Percentiles rank a stretch among this genome's conserved stretches.
Conservation (phyloP, 2,797 vertebrate genomes). For the Cynopterus sphinx region DNA sequence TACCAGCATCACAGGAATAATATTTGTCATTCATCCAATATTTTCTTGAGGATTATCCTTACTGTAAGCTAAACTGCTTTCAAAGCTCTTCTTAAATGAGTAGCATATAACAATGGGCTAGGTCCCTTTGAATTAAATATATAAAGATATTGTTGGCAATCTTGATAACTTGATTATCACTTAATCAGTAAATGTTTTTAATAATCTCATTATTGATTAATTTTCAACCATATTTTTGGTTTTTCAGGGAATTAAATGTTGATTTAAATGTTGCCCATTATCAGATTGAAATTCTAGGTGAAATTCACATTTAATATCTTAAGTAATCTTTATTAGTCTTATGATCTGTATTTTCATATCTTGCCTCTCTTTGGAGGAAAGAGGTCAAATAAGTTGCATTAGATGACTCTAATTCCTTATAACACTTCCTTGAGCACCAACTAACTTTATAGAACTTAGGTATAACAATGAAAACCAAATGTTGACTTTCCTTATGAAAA, state of each 20-base stretch:
- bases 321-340: neutral
- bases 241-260: neutral
- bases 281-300: neutral
- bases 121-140: neutral
- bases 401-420: neutral
- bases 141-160: neutral
- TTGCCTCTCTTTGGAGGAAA: neutral
- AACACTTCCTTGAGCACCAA: neutral
- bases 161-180: neutral
- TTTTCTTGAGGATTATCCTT: neutral
- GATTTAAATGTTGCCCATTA: neutral
- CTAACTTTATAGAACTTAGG: neutral
- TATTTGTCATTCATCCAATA: neutral
- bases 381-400: neutral
- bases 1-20: neutral
- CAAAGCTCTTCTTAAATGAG: neutral
- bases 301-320: neutral
- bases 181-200: neutral
- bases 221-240: neutral
- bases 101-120: neutral
- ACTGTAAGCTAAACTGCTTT: neutral
- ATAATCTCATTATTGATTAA: neutral
- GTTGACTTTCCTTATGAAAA: neutral
- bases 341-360: neutral
- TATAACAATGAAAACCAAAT: slow-evolving; percentile 6